Conservation (phyloP, 1,140 invertebrate genomes). For the Charaxes varanes region DNA sequence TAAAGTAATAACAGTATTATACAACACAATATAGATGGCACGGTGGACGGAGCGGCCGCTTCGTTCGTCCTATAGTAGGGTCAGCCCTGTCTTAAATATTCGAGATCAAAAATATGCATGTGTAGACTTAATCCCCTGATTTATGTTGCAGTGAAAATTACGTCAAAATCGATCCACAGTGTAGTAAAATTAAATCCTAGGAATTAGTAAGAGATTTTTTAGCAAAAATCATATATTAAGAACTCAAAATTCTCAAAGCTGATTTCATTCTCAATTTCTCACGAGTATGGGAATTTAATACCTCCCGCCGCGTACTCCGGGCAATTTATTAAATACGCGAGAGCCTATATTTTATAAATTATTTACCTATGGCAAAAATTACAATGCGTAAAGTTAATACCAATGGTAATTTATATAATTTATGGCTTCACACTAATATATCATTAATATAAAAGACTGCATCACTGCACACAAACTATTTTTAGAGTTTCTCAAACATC, state of each 20-base stretch:
- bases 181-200: no score
- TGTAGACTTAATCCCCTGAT: no score
- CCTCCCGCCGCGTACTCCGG: conserved; percentile 16
- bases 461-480: conserved; percentile 17
- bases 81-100: no score
- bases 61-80: no score
- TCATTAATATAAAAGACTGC: conserved; percentile 13
- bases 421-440: conserved; percentile 22
- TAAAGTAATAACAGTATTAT: no score
- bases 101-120: no score
- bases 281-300: neutral
- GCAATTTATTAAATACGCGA: conserved; percentile 20
- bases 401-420: conserved; percentile 25
- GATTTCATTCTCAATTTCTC: neutral
- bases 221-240: no score
- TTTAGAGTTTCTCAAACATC: conserved; percentile 20
- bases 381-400: conserved; percentile 19
- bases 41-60: no score
- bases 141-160: no score
- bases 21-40: no score
- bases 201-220: no score
- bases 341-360: conserved; percentile 18
- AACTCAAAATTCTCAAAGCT: neutral
- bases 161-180: no score
- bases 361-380: conserved; percentile 19